Percentiles rank a stretch among this genome's conserved stretches.
Evolutionary conservation across 2,113 vertebrate genomes (phyloP).

Genomic region (Pseudopipra pipra): DNA sequence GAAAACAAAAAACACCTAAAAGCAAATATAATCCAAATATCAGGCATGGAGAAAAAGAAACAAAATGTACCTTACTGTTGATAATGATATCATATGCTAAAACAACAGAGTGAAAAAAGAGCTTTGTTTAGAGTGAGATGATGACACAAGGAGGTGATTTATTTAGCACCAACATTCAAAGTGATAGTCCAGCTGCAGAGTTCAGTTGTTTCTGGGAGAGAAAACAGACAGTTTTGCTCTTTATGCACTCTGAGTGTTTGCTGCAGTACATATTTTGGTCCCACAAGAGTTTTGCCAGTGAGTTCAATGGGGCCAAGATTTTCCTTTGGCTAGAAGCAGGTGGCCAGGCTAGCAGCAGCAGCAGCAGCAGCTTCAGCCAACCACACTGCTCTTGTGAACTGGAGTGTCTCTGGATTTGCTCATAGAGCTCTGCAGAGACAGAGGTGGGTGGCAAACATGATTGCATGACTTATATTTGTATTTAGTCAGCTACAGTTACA

Average conservation of each 20-base stretch:
- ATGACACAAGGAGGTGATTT: neutral
- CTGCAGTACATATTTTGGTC: neutral
- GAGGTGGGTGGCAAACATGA: neutral
- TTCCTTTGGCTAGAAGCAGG: neutral
- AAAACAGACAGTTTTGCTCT: neutral
- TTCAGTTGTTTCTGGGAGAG: neutral
- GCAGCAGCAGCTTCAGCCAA: neutral
- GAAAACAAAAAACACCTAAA: neutral
- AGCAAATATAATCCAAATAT: neutral
- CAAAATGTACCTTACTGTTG: neutral
- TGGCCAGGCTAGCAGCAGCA: neutral
- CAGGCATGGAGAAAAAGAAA: neutral
- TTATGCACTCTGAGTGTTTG: neutral
- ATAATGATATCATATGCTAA: neutral
- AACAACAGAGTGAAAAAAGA: neutral
- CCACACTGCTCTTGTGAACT: neutral
- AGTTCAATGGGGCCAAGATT: neutral
- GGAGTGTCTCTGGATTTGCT: neutral
- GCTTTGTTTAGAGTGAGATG: neutral
- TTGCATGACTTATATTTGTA: neutral
- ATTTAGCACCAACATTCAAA: neutral
- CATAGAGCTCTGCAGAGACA: neutral
- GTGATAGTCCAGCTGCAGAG: neutral
- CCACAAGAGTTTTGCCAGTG: neutral
- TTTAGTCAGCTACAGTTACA: neutral